Evolutionary conservation across 37 sponge, comb jelly and placozoan species (phyloP), one percentile per base, ranked within the genome.

Genomic region (Crambe crambe): DNA sequence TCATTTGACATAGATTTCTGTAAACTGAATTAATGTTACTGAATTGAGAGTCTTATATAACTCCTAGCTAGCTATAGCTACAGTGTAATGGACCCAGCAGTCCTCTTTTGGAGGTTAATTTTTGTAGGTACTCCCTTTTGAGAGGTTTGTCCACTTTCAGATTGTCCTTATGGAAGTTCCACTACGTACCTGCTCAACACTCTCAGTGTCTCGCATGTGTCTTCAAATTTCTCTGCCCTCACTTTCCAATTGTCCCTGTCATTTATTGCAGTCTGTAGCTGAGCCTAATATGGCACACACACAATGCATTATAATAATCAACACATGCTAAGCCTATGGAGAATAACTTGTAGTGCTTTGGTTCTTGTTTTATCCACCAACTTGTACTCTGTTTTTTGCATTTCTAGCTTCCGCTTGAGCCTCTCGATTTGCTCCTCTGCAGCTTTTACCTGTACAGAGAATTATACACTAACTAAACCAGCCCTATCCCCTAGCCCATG

Each of bases 291-390:
- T 75, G 12, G 25, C 25, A 61, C 15, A 9, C 15, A 8, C 63
- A 68, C 3, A 32, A 35, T 68, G 68, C 47, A 51, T 30, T 38
- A 18, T 21, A 39, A 30, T 38, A 36, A 30, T 63, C 65, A 30
- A 63, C 22, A 69, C 42, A 39, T 18, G n/a, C n/a, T n/a, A n/a
- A n/a, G n/a, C n/a, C 5, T 15, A 68, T 6, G 35, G 4, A 68
- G 9, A 36, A 34, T 57, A 47, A 85, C 86, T 68, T 87, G 87
- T 6, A 87, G 62, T 59, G 87, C 44, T 56, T 87, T 87, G 37
- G 80, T 75, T 68, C 87, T 87, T 9, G 75, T 67, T 37, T 75
- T 87, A 40, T 87, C 87, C 23, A 87, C 87, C 3, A 87, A 75
- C 71, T 76, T 87, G 38, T 76, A 81, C 37, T 87, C 87, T 32